Percentiles rank a stretch among this genome's conserved stretches.
Evolutionary conservation across 2,888 invertebrate genomes (phyloP).

Genomic region (Trichacis sp.): DNA sequence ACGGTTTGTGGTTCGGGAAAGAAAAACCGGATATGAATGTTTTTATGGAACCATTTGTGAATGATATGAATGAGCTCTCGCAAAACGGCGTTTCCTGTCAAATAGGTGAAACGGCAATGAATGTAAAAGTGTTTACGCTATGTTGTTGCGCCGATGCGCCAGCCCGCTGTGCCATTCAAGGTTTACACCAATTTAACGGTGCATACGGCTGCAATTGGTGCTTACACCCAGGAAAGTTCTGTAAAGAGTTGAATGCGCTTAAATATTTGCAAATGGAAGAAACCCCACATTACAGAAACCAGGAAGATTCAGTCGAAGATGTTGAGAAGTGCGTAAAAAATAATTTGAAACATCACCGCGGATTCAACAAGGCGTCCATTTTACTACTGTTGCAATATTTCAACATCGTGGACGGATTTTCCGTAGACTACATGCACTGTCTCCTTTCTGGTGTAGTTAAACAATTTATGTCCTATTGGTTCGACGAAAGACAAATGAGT

Average conservation of each 20-base stretch:
- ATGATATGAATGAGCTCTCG: slow-evolving; percentile 6
- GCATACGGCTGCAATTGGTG: slow-evolving; percentile 30
- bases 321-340: no score
- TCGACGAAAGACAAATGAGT: no score
- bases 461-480: slow-evolving; percentile 8
- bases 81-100: slow-evolving; percentile 15
- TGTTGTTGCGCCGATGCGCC: slow-evolving; percentile 25
- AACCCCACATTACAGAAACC: no score
- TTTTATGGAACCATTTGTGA: slow-evolving; percentile 19
- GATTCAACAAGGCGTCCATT: no score
- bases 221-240: slow-evolving; percentile 17
- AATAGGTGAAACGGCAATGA: background rate
- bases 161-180: slow-evolving; percentile 19
- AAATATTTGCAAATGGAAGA: no score
- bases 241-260: no score
- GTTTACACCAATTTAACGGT: slow-evolving; percentile 25
- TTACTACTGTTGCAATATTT: slow-evolving; percentile 18
- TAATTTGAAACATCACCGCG: no score
- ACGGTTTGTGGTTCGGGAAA: slow-evolving; percentile 22
- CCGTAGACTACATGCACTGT: slow-evolving; percentile 41
- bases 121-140: slow-evolving; percentile 18
- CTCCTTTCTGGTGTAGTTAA: slow-evolving; percentile 23
- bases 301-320: no score
- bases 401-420: slow-evolving; percentile 34
- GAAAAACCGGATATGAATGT: slow-evolving; percentile 18